Conservation (phyloP, 1,140 invertebrate genomes). For the Teleogryllus occipitalis region DNA sequence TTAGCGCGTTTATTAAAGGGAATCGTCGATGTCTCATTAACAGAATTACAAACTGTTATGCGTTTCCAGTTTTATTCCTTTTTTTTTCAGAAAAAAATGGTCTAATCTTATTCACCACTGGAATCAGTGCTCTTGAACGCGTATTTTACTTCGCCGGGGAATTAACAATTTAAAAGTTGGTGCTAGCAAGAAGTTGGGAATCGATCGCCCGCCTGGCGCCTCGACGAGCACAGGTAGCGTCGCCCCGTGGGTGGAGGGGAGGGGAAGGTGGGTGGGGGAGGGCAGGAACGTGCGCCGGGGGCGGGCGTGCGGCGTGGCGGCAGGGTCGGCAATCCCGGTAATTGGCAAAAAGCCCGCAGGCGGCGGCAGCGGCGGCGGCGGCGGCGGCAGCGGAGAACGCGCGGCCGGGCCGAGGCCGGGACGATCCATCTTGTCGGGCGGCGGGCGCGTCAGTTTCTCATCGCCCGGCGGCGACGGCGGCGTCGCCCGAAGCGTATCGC, state of each 20-base stretch:
- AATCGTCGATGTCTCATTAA: background rate
- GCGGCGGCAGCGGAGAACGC: too few species aligned
- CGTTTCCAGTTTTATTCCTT: too few species aligned
- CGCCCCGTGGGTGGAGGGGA: too few species aligned
- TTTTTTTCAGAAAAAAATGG: too few species aligned
- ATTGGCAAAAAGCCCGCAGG: background rate
- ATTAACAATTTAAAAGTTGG: background rate
- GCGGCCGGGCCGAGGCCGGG: too few species aligned
- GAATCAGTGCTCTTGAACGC: background rate
- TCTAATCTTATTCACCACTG: background rate
- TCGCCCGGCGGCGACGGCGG: background rate
- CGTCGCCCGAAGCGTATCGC: background rate
- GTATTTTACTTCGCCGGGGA: background rate
- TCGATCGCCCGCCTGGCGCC: background rate
- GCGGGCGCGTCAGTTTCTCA: background rate
- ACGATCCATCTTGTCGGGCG: background rate
- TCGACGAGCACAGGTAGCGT: background rate
- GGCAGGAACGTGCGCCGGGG: too few species aligned
- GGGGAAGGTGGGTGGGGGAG: too few species aligned
- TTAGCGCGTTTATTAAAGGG: background rate
- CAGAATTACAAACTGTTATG: background rate
- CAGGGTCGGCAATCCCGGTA: background rate
- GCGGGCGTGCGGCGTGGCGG: too few species aligned
- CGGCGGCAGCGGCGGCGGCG: too few species aligned
- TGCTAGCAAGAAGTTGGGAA: background rate